Conservation (phyloP, 2,797 vertebrate genomes). For the Pipistrellus kuhlii region DNA sequence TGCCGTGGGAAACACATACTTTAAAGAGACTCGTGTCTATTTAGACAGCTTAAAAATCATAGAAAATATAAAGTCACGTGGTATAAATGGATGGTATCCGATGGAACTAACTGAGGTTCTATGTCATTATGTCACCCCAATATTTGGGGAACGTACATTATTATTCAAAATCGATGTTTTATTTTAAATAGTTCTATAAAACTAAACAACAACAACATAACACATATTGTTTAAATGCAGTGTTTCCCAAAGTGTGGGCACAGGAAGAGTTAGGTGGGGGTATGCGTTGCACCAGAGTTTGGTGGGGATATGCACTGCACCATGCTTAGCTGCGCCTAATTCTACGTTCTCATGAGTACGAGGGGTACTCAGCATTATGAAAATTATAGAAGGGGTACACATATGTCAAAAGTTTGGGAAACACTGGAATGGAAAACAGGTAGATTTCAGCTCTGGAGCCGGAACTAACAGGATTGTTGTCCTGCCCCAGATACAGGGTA, state of each 20-base stretch:
- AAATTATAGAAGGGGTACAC: too few relatives aligned
- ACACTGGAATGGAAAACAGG: background rate
- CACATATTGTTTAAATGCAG: background rate
- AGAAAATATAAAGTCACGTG: background rate
- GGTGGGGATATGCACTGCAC: too few relatives aligned
- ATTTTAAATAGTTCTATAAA: slow-evolving; percentile 32
- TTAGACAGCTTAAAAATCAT: background rate
- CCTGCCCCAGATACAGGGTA: fast-evolving
- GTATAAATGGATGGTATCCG: background rate
- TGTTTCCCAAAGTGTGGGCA: too few relatives aligned
- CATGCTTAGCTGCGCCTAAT: too few relatives aligned
- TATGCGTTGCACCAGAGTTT: too few relatives aligned
- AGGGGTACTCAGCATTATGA: too few relatives aligned
- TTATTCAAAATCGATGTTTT: background rate
- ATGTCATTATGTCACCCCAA: background rate
- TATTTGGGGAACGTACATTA: background rate
- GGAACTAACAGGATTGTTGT: background rate
- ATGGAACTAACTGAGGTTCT: background rate
- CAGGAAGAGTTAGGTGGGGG: too few relatives aligned
- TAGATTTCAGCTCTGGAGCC: background rate
- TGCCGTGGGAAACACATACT: background rate
- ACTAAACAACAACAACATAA: background rate
- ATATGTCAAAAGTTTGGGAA: too few relatives aligned
- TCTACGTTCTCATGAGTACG: too few relatives aligned
- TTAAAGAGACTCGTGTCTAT: background rate